Percentiles rank a stretch among this genome's conserved stretches.
Conservation (phyloP, 1,140 invertebrate species). For the Formica selysi region DNA sequence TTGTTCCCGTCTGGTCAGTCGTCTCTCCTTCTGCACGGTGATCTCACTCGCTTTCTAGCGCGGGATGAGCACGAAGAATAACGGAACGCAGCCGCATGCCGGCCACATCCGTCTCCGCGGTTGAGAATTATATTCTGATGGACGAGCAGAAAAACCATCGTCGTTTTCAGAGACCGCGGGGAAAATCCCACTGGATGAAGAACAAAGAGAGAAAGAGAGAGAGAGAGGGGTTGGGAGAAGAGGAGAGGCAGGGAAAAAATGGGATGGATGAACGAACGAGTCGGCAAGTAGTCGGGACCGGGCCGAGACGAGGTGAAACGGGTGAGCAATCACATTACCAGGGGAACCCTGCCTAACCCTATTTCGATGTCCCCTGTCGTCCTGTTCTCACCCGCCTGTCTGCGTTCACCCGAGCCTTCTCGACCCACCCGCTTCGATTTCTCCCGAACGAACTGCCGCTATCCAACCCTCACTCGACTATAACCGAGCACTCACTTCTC, state of each 20-base stretch:
- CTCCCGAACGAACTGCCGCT: conserved; percentile 41
- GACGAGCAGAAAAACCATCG: conserved; percentile 49
- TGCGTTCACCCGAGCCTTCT: conserved; percentile 65
- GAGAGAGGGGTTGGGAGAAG: too few species aligned
- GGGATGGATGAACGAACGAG: conserved; percentile 69
- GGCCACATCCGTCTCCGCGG: conserved; percentile 61
- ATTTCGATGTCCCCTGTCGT: conserved; percentile 78
- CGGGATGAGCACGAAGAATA: conserved; percentile 48
- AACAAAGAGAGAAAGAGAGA: neutral
- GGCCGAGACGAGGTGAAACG: conserved; percentile 79
- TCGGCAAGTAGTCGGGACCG: conserved; percentile 69
- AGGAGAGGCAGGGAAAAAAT: conserved; percentile 39
- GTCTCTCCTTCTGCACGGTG: conserved; percentile 56
- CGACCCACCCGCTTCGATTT: conserved; percentile 68
- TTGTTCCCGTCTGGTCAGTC: conserved; percentile 59
- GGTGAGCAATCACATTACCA: conserved; percentile 82
- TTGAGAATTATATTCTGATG: conserved; percentile 45
- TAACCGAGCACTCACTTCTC: conserved; percentile 48
- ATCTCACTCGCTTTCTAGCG: conserved; percentile 54
- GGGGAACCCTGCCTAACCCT: conserved; percentile 78
- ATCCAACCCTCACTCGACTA: conserved; percentile 58
- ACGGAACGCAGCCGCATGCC: conserved; percentile 51
- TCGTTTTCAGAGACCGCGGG: conserved; percentile 28
- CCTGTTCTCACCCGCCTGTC: conserved; percentile 69
- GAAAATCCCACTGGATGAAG: conserved; percentile 54